A percentile compares a stretch with the other conserved stretches of the same genome.
These are phyloP conservation scores for Dermatemys mawii DNA, from an alignment of 2,113 vertebrate genomes.

Conservation along the genomic window DNA sequence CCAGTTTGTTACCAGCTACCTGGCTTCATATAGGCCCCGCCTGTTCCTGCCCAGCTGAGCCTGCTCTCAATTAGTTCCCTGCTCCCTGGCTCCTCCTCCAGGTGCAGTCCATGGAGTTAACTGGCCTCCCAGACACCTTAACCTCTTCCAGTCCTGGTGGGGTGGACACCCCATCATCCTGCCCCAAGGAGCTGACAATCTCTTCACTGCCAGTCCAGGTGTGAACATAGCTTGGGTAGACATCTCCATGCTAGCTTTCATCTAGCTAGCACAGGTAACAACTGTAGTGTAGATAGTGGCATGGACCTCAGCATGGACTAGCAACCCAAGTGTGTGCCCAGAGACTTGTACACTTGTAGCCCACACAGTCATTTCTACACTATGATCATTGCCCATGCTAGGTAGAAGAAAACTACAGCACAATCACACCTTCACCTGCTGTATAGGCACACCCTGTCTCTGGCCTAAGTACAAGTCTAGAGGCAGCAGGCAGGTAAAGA, in stretches of 20 bases:
- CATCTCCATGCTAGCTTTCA: not conserved
- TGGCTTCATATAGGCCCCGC: not conserved
- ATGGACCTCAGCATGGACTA: not conserved
- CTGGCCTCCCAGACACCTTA: not conserved
- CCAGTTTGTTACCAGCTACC: too few relatives aligned
- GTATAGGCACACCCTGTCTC: not conserved
- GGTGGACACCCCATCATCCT: not conserved
- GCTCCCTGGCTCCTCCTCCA: not conserved
- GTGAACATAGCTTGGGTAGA: not conserved
- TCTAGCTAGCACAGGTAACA: not conserved
- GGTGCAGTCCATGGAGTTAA: not conserved
- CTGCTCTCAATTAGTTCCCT: not conserved
- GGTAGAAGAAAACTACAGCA: not conserved
- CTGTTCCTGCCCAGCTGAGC: not conserved
- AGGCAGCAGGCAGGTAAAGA: not conserved
- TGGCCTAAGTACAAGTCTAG: not conserved
- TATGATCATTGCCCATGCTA: not conserved
- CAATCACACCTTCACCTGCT: not conserved
- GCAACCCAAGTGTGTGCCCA: not conserved
- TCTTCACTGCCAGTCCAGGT: too few relatives aligned
- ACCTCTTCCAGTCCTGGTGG: not conserved
- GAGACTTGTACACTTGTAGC: too few relatives aligned
- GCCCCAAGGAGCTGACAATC: not conserved
- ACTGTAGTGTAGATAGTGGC: not conserved
- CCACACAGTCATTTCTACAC: not conserved